These are phyloP conservation scores for Saccopteryx leptura DNA, from an alignment of 2,113 vertebrate genomes.

Conservation along the genomic window DNA sequence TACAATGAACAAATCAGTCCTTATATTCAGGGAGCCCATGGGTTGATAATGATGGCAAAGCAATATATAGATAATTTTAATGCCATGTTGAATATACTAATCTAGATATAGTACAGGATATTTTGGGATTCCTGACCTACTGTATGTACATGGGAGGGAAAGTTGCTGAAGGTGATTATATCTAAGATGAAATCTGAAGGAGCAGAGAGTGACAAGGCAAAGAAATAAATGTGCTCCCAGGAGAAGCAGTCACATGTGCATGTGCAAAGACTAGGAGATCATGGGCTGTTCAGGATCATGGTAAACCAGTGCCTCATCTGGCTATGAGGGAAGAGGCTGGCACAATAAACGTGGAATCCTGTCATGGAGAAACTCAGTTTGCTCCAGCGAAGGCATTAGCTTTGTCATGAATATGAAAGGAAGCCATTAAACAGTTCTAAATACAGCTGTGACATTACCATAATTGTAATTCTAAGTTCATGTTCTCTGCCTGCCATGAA, in stretches of 20 bases:
- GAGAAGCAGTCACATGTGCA: not conserved
- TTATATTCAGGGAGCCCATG: not conserved
- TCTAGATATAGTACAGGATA: not conserved
- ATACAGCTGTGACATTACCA: not conserved
- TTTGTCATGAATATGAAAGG: not conserved
- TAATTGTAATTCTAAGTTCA: not conserved
- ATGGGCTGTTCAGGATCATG: not conserved
- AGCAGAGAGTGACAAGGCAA: not conserved
- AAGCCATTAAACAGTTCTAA: conserved; percentile 3
- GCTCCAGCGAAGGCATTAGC: not conserved
- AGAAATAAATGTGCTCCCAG: not conserved
- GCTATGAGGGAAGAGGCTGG: not conserved
- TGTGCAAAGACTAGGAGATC: not conserved
- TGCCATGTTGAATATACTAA: not conserved
- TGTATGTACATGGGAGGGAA: not conserved
- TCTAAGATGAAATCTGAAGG: not conserved
- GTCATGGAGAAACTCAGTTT: not conserved
- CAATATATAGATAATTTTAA: not conserved
- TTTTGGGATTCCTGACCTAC: not conserved
- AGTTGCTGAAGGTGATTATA: not conserved
- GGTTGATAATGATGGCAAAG: not conserved
- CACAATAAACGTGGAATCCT: no score
- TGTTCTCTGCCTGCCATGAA: not conserved
- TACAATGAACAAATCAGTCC: not conserved
- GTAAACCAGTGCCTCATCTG: not conserved